Conservation (phyloP, 2,888 invertebrate species). For the Sicus ferrugineus region DNA sequence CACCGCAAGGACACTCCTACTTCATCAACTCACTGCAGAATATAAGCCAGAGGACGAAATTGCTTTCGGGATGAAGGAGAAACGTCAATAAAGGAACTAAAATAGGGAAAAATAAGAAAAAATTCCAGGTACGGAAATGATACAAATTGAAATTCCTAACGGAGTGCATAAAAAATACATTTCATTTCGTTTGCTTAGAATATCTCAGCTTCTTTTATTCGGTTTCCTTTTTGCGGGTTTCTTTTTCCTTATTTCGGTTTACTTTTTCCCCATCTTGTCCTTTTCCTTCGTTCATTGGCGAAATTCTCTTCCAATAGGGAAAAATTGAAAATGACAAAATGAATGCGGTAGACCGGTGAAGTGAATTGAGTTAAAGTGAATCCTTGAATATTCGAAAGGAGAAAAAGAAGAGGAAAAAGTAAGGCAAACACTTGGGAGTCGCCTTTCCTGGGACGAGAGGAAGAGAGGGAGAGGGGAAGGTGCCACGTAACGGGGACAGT, state of each 20-base stretch:
- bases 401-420: neutral
- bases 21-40: neutral
- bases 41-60: neutral
- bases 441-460: too few species aligned
- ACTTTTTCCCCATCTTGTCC: too few species aligned
- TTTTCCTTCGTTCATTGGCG: neutral
- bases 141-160: slow-evolving; percentile 12
- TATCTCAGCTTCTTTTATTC: neutral
- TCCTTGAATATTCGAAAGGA: neutral
- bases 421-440: neutral
- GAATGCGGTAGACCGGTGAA: neutral
- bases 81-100: neutral
- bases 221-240: neutral
- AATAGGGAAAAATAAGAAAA: neutral
- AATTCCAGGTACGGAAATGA: neutral
- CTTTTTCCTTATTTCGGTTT: neutral
- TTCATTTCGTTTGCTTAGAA: slow-evolving; percentile 15
- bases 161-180: neutral
- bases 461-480: too few species aligned
- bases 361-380: neutral
- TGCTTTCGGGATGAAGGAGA: neutral
- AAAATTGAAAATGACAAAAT: slow-evolving; percentile 32
- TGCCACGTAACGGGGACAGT: too few species aligned
- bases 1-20: neutral
- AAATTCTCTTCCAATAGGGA: slow-evolving; percentile 10